Evolutionary conservation across 1,140 invertebrate genomes (phyloP), one percentile per base, ranked within the genome.

Genomic region (Eulimnadia texana): DNA sequence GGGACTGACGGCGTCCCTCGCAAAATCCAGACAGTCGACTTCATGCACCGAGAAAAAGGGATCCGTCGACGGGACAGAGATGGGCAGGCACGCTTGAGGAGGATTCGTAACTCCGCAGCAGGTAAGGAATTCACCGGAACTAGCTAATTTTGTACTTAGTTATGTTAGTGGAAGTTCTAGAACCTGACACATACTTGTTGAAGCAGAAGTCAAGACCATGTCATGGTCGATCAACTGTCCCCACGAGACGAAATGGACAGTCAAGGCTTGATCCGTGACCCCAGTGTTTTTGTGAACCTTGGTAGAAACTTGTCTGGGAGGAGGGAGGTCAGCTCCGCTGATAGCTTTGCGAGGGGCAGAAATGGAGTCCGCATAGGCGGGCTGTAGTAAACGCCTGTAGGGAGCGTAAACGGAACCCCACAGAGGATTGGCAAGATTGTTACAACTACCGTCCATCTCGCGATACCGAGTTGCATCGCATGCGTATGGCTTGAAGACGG

Each of bases 291-390:
- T 66, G 63, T 79, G 78, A 20, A 78, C 69, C 27, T 70, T 66
- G 22, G 74, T 67, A 2, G 76, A 78, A 3, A 79, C 71, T 6
- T 70, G 59, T 13, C 78, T 67, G 22, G 77, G 67, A 24, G 73
- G 72, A 2, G 78, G 78, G 3, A 79, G 67, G 13, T 49, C 33
- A 16, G 51, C 27, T 20, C 62, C 62, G 3, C 50, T 49, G 19
- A 13, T 50, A 1, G 53, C 58, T 3, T 3, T 13, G 13, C 62
- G 55, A 19, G 57, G 6, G 61, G 58, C 1, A 20, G 13, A 19
- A 20, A 50, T 70, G 70, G 82, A 83, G 70, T 87, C 82, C 49
- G 76, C 72, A 69, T 86, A 87, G 66, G 74, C 77, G 1, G 84
- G 77, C 58, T 78, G 77, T 27, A 87, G 68, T 28, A 86, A 70